These are phyloP conservation scores for Macrosoma leucophasiata DNA, from an alignment of 2,888 invertebrate genomes.

Conservation along the genomic window DNA sequence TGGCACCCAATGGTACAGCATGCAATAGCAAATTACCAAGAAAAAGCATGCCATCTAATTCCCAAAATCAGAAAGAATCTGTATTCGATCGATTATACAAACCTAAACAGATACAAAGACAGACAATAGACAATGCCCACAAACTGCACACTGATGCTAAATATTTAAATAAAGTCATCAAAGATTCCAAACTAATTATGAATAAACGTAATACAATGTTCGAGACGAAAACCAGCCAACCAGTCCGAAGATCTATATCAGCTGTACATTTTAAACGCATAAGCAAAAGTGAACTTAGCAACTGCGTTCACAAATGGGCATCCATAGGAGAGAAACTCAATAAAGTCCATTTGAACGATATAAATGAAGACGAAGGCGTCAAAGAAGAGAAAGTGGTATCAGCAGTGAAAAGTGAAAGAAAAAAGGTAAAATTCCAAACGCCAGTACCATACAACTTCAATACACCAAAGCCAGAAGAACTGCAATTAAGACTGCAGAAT, in stretches of 20 bases:
- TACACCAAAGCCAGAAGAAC: slow-evolving; percentile 55
- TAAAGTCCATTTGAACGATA: slow-evolving; percentile 38
- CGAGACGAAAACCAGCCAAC: slow-evolving; percentile 28
- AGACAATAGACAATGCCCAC: slow-evolving; percentile 29
- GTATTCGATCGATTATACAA: slow-evolving; percentile 62
- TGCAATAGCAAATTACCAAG: slow-evolving; percentile 18
- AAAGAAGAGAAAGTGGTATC: slow-evolving; percentile 45
- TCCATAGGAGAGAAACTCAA: slow-evolving; percentile 59
- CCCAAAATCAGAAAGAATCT: slow-evolving; percentile 33
- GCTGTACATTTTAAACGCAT: slow-evolving; percentile 65
- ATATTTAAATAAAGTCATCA: slow-evolving; percentile 44
- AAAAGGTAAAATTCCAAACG: slow-evolving; percentile 58
- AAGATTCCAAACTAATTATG: slow-evolving; percentile 35
- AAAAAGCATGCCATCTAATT: slow-evolving; percentile 32
- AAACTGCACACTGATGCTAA: slow-evolving; percentile 43
- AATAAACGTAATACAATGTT: slow-evolving; percentile 45
- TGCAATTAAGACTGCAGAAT: slow-evolving; percentile 55
- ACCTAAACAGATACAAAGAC: slow-evolving; percentile 39
- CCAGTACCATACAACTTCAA: slow-evolving; percentile 44
- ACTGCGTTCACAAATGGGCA: slow-evolving; percentile 60
- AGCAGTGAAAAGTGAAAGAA: slow-evolving; percentile 59
- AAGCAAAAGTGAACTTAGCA: slow-evolving; percentile 43
- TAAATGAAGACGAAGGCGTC: slow-evolving; percentile 46
- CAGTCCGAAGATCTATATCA: slow-evolving; percentile 59
- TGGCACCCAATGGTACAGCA: slow-evolving; percentile 20